Conservation (phyloP, 2,888 invertebrate genomes). For the Tridacna crocea region DNA sequence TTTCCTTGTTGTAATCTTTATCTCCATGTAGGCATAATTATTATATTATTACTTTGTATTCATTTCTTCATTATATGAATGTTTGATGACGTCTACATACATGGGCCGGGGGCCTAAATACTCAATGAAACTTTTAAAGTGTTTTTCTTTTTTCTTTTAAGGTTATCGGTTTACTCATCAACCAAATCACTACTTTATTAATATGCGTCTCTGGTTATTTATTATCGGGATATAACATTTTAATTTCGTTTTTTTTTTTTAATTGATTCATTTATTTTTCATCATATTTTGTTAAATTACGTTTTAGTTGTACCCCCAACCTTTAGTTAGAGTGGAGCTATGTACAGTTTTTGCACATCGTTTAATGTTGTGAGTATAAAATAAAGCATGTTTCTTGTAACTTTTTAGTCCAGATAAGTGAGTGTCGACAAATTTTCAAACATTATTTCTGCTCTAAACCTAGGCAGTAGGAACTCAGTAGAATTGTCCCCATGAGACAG, state of each 20-base stretch:
- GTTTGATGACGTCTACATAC: no score
- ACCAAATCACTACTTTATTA: no score
- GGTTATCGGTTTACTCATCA: neutral
- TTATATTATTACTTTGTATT: no score
- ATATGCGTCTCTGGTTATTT: no score
- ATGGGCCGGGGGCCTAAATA: no score
- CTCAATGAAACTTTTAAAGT: no score
- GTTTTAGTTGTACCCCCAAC: neutral
- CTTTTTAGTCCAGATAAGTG: neutral
- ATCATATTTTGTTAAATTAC: neutral
- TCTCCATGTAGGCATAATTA: no score
- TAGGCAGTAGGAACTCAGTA: neutral
- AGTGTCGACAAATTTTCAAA: no score
- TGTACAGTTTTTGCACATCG: neutral
- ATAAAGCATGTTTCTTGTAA: neutral
- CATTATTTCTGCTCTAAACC: neutral
- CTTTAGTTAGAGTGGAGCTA: conserved; percentile 13
- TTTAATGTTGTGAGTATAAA: conserved; percentile 20
- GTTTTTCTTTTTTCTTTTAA: neutral
- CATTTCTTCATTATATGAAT: no score
- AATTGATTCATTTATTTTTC: neutral
- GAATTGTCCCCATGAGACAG: neutral
- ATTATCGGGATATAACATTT: neutral
- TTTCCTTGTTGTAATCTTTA: no score
- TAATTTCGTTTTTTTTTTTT: neutral